These are phyloP conservation scores for Vireo altiloquus DNA, from an alignment of 2,113 vertebrate genomes.

Conservation along the genomic window DNA sequence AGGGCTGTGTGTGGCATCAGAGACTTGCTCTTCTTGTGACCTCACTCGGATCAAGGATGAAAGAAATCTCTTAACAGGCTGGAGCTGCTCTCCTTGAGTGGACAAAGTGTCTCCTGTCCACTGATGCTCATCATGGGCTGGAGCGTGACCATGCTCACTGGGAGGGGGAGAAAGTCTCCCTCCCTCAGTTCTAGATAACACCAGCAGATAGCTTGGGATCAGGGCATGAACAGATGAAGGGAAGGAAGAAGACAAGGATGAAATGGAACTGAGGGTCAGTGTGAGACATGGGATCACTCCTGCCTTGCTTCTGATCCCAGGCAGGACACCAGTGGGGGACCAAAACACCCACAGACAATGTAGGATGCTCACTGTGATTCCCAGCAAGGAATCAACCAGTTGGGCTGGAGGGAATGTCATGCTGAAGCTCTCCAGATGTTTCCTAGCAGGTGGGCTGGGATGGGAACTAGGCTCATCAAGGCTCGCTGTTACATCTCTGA, in stretches of 20 bases:
- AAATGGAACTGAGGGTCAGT: background rate
- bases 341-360: background rate
- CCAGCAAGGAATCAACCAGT: background rate
- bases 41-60: background rate
- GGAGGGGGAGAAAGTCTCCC: background rate
- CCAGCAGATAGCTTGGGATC: background rate
- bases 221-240: background rate
- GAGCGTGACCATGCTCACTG: background rate
- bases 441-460: background rate
- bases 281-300: background rate
- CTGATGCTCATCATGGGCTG: background rate
- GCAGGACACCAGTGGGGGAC: background rate
- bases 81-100: background rate
- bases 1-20: background rate
- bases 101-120: background rate
- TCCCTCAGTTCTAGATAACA: background rate
- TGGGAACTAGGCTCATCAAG: background rate
- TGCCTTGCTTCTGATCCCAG: background rate
- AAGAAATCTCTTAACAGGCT: background rate
- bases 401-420: background rate
- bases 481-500: background rate
- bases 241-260: background rate
- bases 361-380: background rate
- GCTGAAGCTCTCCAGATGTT: background rate
- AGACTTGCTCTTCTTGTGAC: background rate